These are phyloP conservation scores for Aurelia aurita complex sp. Pacific DNA, from an alignment of 30 jellyfish, hydroid and myxozoan species.

Conservation along the genomic window DNA sequence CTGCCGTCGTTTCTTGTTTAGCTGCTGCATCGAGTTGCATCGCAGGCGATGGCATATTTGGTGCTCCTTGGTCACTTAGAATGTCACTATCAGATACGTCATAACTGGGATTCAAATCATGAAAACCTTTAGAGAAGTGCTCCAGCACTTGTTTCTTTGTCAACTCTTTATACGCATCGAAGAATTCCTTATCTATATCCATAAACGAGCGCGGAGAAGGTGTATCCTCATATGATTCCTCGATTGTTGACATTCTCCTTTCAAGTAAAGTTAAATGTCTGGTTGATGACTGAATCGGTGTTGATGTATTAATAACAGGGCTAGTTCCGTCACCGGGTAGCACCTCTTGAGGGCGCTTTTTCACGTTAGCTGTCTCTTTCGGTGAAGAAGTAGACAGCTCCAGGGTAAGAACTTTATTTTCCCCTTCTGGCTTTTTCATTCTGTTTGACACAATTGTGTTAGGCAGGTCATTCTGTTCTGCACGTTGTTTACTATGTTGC, in stretches of 20 bases:
- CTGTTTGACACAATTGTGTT: too few species aligned
- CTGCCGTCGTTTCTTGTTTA: neutral
- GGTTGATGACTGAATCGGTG: neutral
- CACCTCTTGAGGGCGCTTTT: too few species aligned
- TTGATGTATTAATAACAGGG: neutral
- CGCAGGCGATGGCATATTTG: neutral
- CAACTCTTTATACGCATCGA: conserved; percentile 19
- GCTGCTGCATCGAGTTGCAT: neutral
- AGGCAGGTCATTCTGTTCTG: neutral
- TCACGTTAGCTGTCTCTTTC: neutral
- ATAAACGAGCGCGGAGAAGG: conserved; percentile 57
- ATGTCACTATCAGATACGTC: neutral
- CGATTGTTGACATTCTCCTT: conserved; percentile 69
- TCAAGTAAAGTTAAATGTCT: conserved; percentile 7
- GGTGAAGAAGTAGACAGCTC: neutral
- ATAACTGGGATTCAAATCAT: neutral
- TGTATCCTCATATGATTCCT: conserved; percentile 48
- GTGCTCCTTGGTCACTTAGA: neutral
- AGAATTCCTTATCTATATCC: conserved; percentile 34
- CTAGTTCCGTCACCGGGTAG: too few species aligned
- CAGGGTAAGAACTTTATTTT: too few species aligned
- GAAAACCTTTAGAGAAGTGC: neutral
- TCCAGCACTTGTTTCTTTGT: neutral
- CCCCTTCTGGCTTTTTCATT: neutral
- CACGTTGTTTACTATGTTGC: too few species aligned